Evolutionary conservation across 2,888 invertebrate species (phyloP).

Genomic region (Lypha dubia): DNA sequence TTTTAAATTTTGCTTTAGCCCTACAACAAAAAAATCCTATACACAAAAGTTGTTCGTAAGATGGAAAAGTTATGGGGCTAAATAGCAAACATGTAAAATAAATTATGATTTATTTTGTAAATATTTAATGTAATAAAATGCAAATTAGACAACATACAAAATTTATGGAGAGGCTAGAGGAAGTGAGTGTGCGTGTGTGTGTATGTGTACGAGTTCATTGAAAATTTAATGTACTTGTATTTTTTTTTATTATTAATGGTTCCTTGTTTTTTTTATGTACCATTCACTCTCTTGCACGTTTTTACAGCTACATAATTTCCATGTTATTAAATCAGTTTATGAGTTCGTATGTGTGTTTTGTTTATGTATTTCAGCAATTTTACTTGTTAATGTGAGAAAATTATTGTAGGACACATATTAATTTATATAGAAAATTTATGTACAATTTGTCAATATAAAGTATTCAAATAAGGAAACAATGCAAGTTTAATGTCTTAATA

Average conservation of each 20-base stretch:
- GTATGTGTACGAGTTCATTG: conserved; percentile 8
- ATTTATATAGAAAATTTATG: too few species aligned
- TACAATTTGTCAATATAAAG: too few species aligned
- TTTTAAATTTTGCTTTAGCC: conserved; percentile 29
- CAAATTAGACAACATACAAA: conserved; percentile 49
- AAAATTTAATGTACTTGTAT: conserved; percentile 32
- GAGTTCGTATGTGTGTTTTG: neutral
- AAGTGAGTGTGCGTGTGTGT: conserved; percentile 3
- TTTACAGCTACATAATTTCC: neutral
- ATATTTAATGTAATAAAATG: conserved; percentile 57
- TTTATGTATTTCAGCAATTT: neutral
- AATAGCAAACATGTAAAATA: conserved; percentile 8
- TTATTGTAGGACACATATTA: neutral
- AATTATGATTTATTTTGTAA: conserved; percentile 60
- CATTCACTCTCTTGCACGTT: neutral
- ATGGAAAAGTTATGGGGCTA: neutral
- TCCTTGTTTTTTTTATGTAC: conserved; percentile 28
- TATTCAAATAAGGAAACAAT: too few species aligned
- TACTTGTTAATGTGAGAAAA: neutral
- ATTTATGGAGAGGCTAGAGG: neutral
- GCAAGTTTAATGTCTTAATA: too few species aligned
- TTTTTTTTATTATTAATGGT: conserved; percentile 17
- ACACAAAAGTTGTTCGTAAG: neutral
- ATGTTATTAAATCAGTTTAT: conserved; percentile 13
- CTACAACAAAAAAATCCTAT: neutral